phyloP scores from a whole-genome alignment of 2,113 vertebrate species.

The Aepyceros melampus region DNA sequence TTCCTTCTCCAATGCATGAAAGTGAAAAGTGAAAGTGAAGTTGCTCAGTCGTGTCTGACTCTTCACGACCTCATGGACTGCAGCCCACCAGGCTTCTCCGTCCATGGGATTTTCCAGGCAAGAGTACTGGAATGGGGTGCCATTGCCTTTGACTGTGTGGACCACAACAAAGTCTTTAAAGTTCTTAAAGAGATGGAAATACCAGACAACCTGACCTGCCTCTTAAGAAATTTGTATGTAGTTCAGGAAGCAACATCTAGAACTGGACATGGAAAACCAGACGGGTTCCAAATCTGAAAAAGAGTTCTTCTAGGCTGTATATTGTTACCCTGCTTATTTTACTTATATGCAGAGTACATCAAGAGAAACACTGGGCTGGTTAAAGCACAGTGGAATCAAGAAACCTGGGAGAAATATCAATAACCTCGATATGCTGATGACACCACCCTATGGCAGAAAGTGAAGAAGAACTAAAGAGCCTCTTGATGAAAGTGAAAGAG shows the following conservation, averaged over 20 bases:
- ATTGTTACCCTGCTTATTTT: background rate
- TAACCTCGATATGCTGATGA: background rate
- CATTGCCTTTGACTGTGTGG: background rate
- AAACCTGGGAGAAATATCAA: background rate
- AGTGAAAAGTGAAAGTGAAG: no score
- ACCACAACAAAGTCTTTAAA: background rate
- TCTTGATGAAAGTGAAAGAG: background rate
- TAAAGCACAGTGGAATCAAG: background rate
- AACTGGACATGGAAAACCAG: background rate
- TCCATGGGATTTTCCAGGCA: no score
- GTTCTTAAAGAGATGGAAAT: background rate
- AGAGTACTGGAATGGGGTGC: no score
- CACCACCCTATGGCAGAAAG: background rate
- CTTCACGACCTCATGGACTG: no score
- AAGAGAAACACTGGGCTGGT: background rate
- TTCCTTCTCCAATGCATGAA: no score
- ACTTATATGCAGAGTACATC: background rate
- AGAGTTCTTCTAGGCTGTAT: background rate
- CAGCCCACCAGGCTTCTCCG: no score
- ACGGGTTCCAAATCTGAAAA: background rate
- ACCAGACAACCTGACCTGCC: background rate
- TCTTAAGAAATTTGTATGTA: background rate
- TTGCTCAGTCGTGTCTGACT: no score
- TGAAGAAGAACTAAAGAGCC: background rate
- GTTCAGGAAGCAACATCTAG: background rate